These are phyloP conservation scores for Cheilosia variabilis DNA, from an alignment of 2,888 invertebrate genomes.

Conservation along the genomic window DNA sequence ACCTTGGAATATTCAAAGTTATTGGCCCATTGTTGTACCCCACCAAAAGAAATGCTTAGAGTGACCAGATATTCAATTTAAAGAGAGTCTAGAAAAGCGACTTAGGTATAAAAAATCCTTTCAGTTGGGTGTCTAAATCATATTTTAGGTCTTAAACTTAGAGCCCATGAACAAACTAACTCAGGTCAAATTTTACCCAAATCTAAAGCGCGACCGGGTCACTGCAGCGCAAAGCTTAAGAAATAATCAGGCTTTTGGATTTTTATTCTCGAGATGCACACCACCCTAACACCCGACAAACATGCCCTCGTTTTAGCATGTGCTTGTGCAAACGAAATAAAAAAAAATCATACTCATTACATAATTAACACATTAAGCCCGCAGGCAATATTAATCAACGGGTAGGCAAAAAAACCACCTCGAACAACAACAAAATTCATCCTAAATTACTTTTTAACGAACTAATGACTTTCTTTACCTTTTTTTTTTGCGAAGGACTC, in stretches of 20 bases:
- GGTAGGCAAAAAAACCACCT: conserved; percentile 33
- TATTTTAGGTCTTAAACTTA: too few relatives aligned
- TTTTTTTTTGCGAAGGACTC: conserved; percentile 51
- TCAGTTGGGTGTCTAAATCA: too few relatives aligned
- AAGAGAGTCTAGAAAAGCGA: too few relatives aligned
- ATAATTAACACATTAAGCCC: conserved; percentile 78
- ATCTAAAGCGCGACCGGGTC: too few relatives aligned
- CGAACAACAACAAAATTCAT: conserved; percentile 50
- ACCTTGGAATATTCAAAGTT: too few relatives aligned
- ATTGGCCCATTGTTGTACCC: too few relatives aligned
- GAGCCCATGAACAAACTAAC: too few relatives aligned
- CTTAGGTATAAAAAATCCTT: too few relatives aligned
- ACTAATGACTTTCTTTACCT: conserved; percentile 77
- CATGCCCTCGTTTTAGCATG: conserved; percentile 31
- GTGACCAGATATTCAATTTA: too few relatives aligned
- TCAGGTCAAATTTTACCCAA: too few relatives aligned
- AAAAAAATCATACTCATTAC: conserved; percentile 72
- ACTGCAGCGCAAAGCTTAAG: too few relatives aligned
- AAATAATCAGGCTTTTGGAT: not conserved
- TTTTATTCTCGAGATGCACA: not conserved
- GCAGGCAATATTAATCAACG: conserved; percentile 75
- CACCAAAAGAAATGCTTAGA: too few relatives aligned
- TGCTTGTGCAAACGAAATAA: conserved; percentile 36
- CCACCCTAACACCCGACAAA: not conserved
- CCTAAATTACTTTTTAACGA: conserved; percentile 78